Base-by-base conservation (phyloP, 2,888 invertebrate species). In the Cheilosia scutellata region DNA sequence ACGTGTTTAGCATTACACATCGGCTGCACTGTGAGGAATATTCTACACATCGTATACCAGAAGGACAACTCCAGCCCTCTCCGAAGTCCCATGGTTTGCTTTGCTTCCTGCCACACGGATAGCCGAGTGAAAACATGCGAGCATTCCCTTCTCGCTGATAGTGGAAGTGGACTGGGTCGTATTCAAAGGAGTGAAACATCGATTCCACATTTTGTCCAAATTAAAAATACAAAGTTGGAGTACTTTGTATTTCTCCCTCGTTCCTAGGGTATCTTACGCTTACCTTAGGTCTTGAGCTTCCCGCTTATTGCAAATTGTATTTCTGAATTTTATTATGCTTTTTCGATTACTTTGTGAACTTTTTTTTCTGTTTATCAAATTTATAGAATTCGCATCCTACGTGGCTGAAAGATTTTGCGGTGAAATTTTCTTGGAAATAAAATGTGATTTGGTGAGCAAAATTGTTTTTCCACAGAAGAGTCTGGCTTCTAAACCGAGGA, bases 1-100 rank as follows among this genome's bases (percentile, higher is more conserved):
- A 84, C 84, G 84, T 84, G 84, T 75, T 84, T 62, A 65, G 70
- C 75, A 80, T 79, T 70, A 71, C 65, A 84, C 79, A 79, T 75
- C 65, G 66, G 55, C 31, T 40, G n/a, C n/a, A n/a, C n/a, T n/a
- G n/a, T n/a, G n/a, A n/a, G n/a, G n/a, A n/a, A n/a, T n/a, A n/a
- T n/a, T 11, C n/a, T n/a, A 1, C 20, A 47, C 20, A 47, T 47
- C 70, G 33, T 16, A n/a, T 49, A 70, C 37, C 70, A 51, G 13
- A 31, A 31, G 11, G 25, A 11, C n/a, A 3, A 25, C 29, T 65
- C 57, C 57, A 16, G 29, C 27, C 7, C 7, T 13, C 37, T 29
- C n/a, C 63, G 7, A 7, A 7, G 6, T 5, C n/a, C 47, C 25
- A 5, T 51, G 47, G 11, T 70, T 66, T n/a, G 42, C 51, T 58